Base-by-base conservation (phyloP, 2,797 vertebrate species). In the Sebastes oblongus region DNA sequence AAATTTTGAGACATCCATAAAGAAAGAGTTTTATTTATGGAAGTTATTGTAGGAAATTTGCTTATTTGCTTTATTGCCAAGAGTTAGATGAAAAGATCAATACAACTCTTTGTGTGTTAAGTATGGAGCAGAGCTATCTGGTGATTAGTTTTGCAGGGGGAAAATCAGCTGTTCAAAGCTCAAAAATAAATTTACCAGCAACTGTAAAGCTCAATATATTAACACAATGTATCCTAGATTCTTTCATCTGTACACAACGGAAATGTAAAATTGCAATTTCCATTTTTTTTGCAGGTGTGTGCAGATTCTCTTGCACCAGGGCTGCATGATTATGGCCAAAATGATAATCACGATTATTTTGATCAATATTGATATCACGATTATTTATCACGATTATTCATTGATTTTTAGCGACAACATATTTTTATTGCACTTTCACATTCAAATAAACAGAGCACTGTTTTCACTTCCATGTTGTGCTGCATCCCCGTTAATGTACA, bases 401-500 rank as follows among this genome's bases (percentile, higher is more conserved):
- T 46, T 46, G 42, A 46, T 18, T 46, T 46, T 46, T 46, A 18
- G 42, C 3, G 0, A 46, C 1, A 18, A 46, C 0, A 46, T 18
- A 46, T 46, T 46, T 46, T 18, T 46, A 46, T 46, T 18, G 42
- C 42, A 46, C 1, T 46, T 46, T 46, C 42, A 18, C 16, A 16
- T 46, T 46, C 0, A 46, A 46, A 46, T 46, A 18, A 46, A 46
- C 42, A 46, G 42, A 46, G 42, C 14, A 1, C 39, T 42, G 14
- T 14, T 42, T 42, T 42, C 39, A 16, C 39, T 42, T 42, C 14
- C 14, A 42, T 42, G 39, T 6, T 16, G 39, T 42, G 39, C 14
- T 42, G 0, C 39, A 16, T 42, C 3, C 14, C 39, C 0, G 39
- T 6, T 6, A 42, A 42, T 42, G 6, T 42, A 42, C 6, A 42